Percentiles rank a stretch among this genome's conserved stretches.
These are phyloP conservation scores for Rafetus swinhoei DNA, from an alignment of 2,113 vertebrate genomes.

Conservation along the genomic window DNA sequence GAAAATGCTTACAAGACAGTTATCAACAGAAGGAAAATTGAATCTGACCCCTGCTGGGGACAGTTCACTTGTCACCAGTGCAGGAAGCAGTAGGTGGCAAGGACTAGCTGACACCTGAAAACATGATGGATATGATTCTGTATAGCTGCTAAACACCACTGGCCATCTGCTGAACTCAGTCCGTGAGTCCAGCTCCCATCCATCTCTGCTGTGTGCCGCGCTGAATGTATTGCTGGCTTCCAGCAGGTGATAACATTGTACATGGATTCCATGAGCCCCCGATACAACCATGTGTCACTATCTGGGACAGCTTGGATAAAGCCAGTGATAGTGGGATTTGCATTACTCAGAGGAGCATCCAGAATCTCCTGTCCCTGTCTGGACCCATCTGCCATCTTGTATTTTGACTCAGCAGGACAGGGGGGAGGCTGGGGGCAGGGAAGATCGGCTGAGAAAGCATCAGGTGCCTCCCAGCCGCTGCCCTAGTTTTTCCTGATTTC, in stretches of 20 bases:
- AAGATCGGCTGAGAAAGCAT: neutral
- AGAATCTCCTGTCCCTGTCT: neutral
- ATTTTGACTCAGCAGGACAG: neutral
- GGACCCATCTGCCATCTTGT: neutral
- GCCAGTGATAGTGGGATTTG: neutral
- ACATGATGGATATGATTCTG: neutral
- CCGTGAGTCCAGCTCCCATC: neutral
- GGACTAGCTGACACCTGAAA: neutral
- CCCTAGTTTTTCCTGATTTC: neutral
- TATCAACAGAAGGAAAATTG: neutral
- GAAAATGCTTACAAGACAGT: neutral
- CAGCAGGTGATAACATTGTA: neutral
- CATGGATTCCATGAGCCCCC: neutral
- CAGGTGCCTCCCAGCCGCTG: neutral
- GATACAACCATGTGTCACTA: neutral
- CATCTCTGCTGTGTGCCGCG: neutral
- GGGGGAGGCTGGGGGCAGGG: neutral
- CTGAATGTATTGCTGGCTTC: neutral
- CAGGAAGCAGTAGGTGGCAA: neutral
- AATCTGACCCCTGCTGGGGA: neutral
- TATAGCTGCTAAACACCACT: neutral
- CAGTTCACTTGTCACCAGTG: neutral
- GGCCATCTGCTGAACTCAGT: neutral
- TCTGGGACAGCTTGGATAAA: neutral
- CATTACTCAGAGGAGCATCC: neutral